phyloP scores from a whole-genome alignment of 2,797 vertebrate species.

The Coregonus suidteri region DNA sequence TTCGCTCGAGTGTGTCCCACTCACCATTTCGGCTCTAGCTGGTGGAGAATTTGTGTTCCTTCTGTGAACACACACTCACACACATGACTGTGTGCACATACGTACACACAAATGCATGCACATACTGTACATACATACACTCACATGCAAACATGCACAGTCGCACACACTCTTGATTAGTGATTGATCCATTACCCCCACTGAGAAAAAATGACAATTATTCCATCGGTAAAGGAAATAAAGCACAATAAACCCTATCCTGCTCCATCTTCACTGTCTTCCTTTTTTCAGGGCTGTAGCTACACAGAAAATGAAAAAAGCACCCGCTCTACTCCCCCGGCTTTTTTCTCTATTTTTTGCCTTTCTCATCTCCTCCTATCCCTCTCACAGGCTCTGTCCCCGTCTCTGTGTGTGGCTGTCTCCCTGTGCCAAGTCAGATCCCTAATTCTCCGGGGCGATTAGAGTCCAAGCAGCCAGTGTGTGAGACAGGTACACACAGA shows the following conservation, averaged over 20 bases:
- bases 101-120: slow-evolving; percentile 44
- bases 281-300: slow-evolving; percentile 51
- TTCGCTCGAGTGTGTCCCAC: slow-evolving; percentile 54
- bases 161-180: slow-evolving; percentile 49
- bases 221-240: slow-evolving; percentile 58
- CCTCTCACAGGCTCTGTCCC: slow-evolving; percentile 70
- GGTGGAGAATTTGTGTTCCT: slow-evolving; percentile 39
- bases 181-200: slow-evolving; percentile 67
- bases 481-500: slow-evolving; percentile 68
- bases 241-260: slow-evolving; percentile 60
- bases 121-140: slow-evolving; percentile 8
- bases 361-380: slow-evolving; percentile 64
- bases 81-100: background rate
- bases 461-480: slow-evolving; percentile 66
- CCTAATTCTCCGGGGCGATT: slow-evolving; percentile 73
- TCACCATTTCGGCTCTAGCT: slow-evolving; percentile 59
- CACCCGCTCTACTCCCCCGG: slow-evolving; percentile 46
- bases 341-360: slow-evolving; percentile 55
- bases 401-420: slow-evolving; percentile 66
- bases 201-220: slow-evolving; percentile 56
- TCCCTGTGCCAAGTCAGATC: slow-evolving; percentile 74
- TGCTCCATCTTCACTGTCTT: slow-evolving; percentile 61
- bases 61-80: slow-evolving; percentile 15
- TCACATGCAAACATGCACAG: slow-evolving; percentile 18
- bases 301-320: slow-evolving; percentile 51